Evolutionary conservation across 2,888 invertebrate species (phyloP).

Genomic region (Habrosyne pyritoides): DNA sequence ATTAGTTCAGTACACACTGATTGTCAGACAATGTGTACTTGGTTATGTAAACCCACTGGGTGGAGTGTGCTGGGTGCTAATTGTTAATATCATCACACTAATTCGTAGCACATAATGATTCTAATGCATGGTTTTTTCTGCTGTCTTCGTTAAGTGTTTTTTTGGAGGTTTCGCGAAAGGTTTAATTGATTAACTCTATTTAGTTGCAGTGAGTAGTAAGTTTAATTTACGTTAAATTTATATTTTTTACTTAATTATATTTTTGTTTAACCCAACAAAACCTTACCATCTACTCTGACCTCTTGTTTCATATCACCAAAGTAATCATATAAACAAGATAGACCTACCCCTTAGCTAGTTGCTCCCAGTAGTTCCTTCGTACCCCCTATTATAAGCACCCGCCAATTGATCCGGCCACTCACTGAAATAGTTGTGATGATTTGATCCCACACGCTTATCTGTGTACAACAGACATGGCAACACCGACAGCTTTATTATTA

Average conservation of each 20-base stretch:
- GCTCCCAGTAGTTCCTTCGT: neutral
- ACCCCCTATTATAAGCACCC: neutral
- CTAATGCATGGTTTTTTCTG: neutral
- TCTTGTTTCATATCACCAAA: too few species aligned
- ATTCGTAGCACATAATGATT: neutral
- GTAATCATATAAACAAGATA: too few species aligned
- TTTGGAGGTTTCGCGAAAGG: too few species aligned
- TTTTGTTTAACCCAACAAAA: too few species aligned
- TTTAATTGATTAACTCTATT: too few species aligned
- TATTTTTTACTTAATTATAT: too few species aligned
- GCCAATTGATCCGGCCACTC: neutral
- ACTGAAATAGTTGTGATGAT: neutral
- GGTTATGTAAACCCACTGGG: conserved; percentile 10
- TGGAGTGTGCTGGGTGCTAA: conserved; percentile 15
- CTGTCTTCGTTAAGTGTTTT: too few species aligned
- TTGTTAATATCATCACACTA: too few species aligned
- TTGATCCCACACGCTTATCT: neutral
- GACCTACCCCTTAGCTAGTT: too few species aligned
- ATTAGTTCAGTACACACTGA: conserved; percentile 27
- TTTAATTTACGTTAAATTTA: too few species aligned
- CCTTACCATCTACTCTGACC: too few species aligned
- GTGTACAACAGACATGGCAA: neutral
- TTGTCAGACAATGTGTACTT: conserved; percentile 15
- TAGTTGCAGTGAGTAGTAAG: too few species aligned
- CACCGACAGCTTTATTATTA: neutral